Evolutionary conservation across 37 sponge, comb jelly and placozoan species (phyloP), one percentile per base, ranked within the genome.

Genomic region (Amphimedon queenslandica): DNA sequence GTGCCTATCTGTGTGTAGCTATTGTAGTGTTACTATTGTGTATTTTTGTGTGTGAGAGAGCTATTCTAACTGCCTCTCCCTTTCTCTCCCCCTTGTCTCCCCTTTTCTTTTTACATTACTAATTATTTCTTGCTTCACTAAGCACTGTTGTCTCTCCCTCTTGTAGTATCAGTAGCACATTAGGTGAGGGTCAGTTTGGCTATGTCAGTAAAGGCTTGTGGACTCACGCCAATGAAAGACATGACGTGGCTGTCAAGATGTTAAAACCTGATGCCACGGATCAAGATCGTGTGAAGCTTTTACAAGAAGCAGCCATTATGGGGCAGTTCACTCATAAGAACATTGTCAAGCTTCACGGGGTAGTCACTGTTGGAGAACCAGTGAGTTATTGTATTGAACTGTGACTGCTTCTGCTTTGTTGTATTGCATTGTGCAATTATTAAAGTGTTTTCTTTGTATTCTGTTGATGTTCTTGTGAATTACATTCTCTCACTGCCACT

Each of bases 171-270:
- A 8, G 41, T 21, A 63, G 33, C 23, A 37, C 35, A 51, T 72
- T 87, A 65, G 88, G 88, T 11, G 37, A 53, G 16, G 88, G 88
- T 21, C 82, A 87, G 43, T 87, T 87, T 81, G 88, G 82, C 6
- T 65, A 55, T 66, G 88, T 87, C 29, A 76, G 76, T 65, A 71
- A 58, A 47, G 88, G 82, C 29, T 40, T 65, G 60, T 81, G 82
- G 88, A 32, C 2, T 13, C 18, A 1, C 1, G 24, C 61, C 4
- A 24, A 60, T 60, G 61, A 24, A 5, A 60, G 61, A n/a, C 65
- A 42, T 5, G 68, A 77, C 24, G 88, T 87, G 42, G 88, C 88
- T 34, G 70, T 87, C 6, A 87, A 87, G 82, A 71, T 69, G 18
- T 60, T 72, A 20, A 78, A 73, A 72, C 64, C 31, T 20, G 18